Conservation (phyloP, 2,888 invertebrate genomes). For the Cryptophagus acutangulus region DNA sequence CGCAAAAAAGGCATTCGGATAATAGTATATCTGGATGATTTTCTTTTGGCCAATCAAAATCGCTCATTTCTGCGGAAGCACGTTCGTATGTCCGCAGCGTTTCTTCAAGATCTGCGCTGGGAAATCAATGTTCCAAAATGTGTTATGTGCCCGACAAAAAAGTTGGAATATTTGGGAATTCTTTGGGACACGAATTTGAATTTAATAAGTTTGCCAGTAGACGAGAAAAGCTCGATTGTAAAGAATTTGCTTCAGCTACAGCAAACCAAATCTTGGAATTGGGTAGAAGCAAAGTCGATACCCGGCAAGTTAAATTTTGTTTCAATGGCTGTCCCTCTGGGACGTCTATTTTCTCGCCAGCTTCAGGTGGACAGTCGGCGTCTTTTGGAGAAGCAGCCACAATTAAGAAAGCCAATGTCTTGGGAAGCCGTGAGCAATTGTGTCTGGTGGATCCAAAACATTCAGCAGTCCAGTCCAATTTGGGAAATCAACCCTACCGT, state of each 20-base stretch:
- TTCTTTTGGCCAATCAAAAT: slow-evolving; percentile 5
- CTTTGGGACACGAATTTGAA: not conserved
- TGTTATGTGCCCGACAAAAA: not conserved
- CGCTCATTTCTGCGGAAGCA: not conserved
- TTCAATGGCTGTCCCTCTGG: not conserved
- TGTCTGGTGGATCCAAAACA: not conserved
- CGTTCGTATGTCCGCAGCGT: not conserved
- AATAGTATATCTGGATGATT: slow-evolving; percentile 16
- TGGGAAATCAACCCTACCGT: not conserved
- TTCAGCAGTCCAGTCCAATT: not conserved
- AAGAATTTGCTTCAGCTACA: not conserved
- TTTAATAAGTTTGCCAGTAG: not conserved
- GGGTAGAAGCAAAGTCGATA: not conserved
- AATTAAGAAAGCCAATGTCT: not conserved
- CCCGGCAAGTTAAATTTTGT: not conserved
- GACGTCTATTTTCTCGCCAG: not conserved
- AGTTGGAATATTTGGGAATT: not conserved
- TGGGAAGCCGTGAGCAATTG: not conserved
- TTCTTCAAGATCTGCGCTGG: not conserved
- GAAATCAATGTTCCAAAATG: not conserved
- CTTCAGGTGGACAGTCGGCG: not conserved
- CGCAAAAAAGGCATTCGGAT: slow-evolving; percentile 11
- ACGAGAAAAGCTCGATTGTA: not conserved
- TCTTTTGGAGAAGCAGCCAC: not conserved
- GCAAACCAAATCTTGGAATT: not conserved